Evolutionary conservation across 2,797 vertebrate genomes (phyloP).

Genomic region (Calcarius lapponicus): DNA sequence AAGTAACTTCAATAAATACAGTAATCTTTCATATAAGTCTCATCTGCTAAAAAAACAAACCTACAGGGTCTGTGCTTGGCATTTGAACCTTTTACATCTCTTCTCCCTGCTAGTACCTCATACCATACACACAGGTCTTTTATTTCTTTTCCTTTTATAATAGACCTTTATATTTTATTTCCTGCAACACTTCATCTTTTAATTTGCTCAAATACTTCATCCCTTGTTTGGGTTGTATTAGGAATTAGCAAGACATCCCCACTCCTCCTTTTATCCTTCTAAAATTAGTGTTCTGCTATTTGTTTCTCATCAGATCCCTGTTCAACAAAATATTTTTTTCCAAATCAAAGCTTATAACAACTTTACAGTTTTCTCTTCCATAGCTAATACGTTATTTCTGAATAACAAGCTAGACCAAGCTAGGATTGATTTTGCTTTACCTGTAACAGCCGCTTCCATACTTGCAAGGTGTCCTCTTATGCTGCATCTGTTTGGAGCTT

Average conservation of each 20-base stretch:
- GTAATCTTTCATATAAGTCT: not conserved
- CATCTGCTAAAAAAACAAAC: not conserved
- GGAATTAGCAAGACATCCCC: not conserved
- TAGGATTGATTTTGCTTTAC: conserved; percentile 70
- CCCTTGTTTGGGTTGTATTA: not conserved
- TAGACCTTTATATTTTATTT: not conserved
- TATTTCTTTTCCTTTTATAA: not conserved
- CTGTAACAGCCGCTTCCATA: conserved; percentile 92
- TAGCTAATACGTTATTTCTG: not conserved
- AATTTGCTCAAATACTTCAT: not conserved
- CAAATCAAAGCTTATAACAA: not conserved
- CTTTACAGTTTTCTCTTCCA: not conserved
- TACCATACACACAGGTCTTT: not conserved
- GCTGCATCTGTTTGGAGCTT: conserved; percentile 42
- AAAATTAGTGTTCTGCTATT: not conserved
- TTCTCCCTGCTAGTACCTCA: not conserved
- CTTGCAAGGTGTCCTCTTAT: conserved; percentile 80
- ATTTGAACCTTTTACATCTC: not conserved
- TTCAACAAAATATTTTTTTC: not conserved
- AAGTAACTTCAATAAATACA: not conserved
- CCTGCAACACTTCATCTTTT: not conserved
- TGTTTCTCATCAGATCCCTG: not conserved
- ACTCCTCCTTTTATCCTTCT: not conserved
- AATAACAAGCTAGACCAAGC: not conserved
- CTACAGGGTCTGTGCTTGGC: not conserved